Conservation (phyloP, 2,113 vertebrate genomes). For the Fulica atra region DNA sequence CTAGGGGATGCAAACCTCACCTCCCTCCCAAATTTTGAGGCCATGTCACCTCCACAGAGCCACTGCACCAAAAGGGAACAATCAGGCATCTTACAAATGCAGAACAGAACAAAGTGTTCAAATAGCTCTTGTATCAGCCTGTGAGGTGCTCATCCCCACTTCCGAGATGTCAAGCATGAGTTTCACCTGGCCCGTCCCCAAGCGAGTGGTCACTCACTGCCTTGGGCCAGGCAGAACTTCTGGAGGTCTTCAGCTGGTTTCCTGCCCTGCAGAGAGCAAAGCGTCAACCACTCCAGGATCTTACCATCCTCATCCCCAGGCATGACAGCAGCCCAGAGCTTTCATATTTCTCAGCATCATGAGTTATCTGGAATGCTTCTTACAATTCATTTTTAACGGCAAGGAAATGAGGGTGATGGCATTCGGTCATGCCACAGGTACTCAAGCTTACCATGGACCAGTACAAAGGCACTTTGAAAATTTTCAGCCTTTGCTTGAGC, state of each 20-base stretch:
- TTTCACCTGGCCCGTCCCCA: neutral
- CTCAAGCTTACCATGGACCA: neutral
- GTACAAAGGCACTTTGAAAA: constrained; percentile 31
- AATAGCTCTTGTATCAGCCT: neutral
- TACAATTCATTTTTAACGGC: neutral
- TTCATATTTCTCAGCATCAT: neutral
- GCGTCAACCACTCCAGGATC: neutral
- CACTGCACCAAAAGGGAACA: accelerated
- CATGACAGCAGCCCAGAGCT: neutral
- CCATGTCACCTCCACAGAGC: neutral
- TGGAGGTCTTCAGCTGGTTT: neutral
- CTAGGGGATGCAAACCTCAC: neutral
- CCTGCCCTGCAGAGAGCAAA: neutral
- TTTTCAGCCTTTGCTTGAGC: constrained; percentile 45
- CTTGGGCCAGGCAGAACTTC: neutral
- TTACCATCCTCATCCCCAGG: neutral
- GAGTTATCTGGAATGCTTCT: neutral
- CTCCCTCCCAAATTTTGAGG: neutral
- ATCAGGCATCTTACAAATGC: neutral
- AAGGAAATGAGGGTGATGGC: neutral
- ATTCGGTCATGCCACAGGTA: neutral
- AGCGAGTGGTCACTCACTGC: neutral
- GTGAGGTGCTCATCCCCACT: neutral
- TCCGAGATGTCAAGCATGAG: neutral
- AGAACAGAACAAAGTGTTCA: neutral